These are phyloP conservation scores for Smutsia gigantea DNA, from an alignment of 2,797 vertebrate species.

Conservation along the genomic window DNA sequence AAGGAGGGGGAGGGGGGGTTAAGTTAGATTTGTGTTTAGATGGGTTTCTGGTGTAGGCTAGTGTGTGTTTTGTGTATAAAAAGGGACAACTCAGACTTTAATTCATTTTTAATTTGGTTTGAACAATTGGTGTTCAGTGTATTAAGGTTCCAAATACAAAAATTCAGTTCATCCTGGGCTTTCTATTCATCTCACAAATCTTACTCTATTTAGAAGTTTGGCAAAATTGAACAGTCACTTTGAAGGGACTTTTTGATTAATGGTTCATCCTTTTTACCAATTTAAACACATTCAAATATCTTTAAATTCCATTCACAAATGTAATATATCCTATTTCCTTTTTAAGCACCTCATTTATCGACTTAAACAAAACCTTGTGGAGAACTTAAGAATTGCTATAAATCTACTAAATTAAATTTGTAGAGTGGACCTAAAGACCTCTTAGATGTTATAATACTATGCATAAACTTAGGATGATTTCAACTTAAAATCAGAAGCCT, in stretches of 20 bases:
- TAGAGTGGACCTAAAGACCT: neutral
- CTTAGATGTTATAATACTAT: neutral
- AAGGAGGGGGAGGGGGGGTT: neutral
- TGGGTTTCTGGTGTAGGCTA: neutral
- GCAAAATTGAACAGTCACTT: neutral
- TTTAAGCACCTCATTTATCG: conserved; percentile 60
- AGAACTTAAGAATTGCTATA: conserved; percentile 32
- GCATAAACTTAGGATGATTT: conserved; percentile 28
- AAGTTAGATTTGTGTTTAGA: neutral
- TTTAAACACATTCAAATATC: conserved; percentile 14
- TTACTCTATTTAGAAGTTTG: conserved; percentile 33
- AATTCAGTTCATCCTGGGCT: neutral
- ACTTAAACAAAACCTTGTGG: conserved; percentile 37
- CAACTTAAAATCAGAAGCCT: conserved; percentile 23
- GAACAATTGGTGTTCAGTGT: conserved; percentile 21
- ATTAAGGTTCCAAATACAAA: conserved; percentile 33
- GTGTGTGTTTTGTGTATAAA: neutral
- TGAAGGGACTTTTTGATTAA: conserved; percentile 45
- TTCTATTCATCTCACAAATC: conserved; percentile 42
- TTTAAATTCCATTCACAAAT: conserved; percentile 43
- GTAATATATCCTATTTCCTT: conserved; percentile 41
- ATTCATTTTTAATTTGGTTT: conserved; percentile 41
- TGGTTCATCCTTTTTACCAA: neutral
- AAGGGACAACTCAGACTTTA: neutral
- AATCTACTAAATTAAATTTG: conserved; percentile 32